Conservation (phyloP, 1,140 invertebrate species). For the Magallana ariakensis region DNA sequence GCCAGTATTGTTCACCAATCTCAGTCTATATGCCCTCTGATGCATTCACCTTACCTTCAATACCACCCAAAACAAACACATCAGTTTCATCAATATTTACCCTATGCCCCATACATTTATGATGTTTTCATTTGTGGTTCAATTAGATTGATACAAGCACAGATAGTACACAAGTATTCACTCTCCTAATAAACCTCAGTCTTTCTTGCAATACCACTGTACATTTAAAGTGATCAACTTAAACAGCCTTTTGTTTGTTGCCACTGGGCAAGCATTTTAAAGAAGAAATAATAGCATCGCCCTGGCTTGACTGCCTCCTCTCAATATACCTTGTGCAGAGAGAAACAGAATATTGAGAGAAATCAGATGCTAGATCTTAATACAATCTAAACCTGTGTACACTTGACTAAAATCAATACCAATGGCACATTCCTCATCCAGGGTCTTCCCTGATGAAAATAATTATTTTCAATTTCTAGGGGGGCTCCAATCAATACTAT, state of each 20-base stretch:
- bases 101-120: not conserved
- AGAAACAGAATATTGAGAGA: not conserved
- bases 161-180: not conserved
- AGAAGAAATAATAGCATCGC: too few species aligned
- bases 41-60: not conserved
- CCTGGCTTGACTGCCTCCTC: too few species aligned
- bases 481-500: slow-evolving; percentile 31
- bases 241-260: too few species aligned
- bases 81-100: slow-evolving; percentile 10
- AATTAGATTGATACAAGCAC: not conserved
- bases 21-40: not conserved
- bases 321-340: too few species aligned
- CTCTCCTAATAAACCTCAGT: not conserved
- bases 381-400: slow-evolving; percentile 28
- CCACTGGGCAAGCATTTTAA: too few species aligned
- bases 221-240: too few species aligned
- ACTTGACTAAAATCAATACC: slow-evolving; percentile 38
- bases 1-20: not conserved
- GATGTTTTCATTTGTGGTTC: not conserved
- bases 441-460: slow-evolving; percentile 31
- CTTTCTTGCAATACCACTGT: too few species aligned
- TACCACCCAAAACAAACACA: not conserved
- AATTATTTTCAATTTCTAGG: slow-evolving; percentile 39
- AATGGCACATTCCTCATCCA: slow-evolving; percentile 28
- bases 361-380: slow-evolving; percentile 11